Evolutionary conservation across 2,113 vertebrate genomes (phyloP).

Genomic region (Philantomba maxwellii): DNA sequence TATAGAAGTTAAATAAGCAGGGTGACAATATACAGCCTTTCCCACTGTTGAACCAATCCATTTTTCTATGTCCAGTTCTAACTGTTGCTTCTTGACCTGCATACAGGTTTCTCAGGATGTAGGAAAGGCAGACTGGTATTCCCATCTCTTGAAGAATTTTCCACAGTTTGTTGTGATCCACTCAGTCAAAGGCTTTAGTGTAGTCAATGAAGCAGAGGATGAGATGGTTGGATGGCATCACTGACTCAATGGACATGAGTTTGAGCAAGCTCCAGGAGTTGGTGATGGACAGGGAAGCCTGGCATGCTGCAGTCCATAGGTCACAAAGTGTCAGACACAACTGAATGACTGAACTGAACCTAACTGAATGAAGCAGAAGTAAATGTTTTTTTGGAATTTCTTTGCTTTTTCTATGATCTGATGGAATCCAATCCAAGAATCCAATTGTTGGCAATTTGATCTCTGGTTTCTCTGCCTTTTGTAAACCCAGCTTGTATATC

Average conservation of each 20-base stretch:
- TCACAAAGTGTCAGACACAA: background rate
- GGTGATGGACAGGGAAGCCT: background rate
- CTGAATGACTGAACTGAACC: background rate
- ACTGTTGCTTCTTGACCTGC: background rate
- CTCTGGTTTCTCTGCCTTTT: background rate
- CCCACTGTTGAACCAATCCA: background rate
- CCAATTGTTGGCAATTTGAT: background rate
- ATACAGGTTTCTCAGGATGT: background rate
- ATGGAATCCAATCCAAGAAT: background rate
- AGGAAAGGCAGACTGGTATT: background rate
- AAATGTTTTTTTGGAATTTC: background rate
- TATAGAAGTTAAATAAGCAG: background rate
- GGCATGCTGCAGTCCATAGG: background rate
- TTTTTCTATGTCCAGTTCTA: background rate
- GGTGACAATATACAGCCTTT: background rate
- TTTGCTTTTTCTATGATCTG: background rate
- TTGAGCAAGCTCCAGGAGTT: background rate
- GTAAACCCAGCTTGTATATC: background rate
- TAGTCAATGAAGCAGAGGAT: background rate
- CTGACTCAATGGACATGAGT: background rate
- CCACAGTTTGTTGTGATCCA: background rate
- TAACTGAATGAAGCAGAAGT: background rate
- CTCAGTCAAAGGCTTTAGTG: background rate
- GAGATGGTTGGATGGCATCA: background rate
- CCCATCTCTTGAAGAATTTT: background rate